Evolutionary conservation across 2,888 invertebrate species (phyloP), one percentile per base, ranked within the genome.

Genomic region (Xanthorhoe spadicearia): DNA sequence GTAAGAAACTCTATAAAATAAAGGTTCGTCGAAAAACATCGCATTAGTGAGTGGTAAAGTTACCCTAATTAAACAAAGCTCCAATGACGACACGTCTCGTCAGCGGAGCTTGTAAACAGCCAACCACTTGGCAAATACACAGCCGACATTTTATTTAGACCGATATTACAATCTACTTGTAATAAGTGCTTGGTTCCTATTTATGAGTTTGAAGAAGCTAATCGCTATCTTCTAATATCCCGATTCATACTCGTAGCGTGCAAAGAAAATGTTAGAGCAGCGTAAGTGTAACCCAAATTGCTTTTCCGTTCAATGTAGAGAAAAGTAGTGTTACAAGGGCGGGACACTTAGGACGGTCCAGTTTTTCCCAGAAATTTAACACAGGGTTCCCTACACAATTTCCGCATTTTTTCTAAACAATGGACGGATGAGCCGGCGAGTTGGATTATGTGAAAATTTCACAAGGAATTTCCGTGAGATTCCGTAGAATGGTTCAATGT

Each of bases 51-150:
- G 48, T 49, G 32, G 49, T 49, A 49, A 82, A 86, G 84, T 85
- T 85, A 80, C 85, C 82, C 85, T 84, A 85, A 86, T 86, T 86
- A 86, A 84, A 83, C 84, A 79, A 82, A 82, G 78, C 80, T 74
- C 70, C 66, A 68, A 56, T 60, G 72, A 73, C 73, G 69, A 70
- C 70, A 68, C 72, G 72, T 73, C 74, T 72, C 71, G 70, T 67
- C 58, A 68, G 58, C 81, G 78, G 75, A 49, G 32, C 49, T 32
- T 7, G 13, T n/a, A 35, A 57, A 49, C 32, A 78, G 50, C 61
- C 55, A 63, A 68, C 52, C 69, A 70, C 69, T 75, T 74, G 69
- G 64, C 19, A 59, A 67, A 43, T 54, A 51, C 32, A 51, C 67
- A 35, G 18, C 50, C 59, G 53, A 59, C 62, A 17, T 48, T 48